Evolutionary conservation across 2,113 vertebrate genomes (phyloP).

Genomic region (Passerina amoena): DNA sequence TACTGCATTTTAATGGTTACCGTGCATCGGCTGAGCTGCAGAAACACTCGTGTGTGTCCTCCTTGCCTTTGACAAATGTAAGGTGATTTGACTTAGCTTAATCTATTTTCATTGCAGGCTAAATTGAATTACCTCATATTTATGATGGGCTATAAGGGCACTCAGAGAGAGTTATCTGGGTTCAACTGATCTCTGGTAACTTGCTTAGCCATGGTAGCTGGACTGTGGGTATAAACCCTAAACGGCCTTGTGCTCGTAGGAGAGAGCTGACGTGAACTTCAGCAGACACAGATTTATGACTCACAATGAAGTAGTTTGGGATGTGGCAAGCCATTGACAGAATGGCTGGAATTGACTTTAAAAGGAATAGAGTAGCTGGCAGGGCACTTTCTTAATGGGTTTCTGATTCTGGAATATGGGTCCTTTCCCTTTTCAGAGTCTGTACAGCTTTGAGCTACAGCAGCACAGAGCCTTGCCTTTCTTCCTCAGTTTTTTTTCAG

Average conservation of each 20-base stretch:
- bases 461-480: background rate
- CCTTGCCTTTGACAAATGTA: constrained; percentile 58
- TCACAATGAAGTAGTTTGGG: background rate
- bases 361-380: background rate
- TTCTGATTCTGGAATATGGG: background rate
- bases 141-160: constrained; percentile 54
- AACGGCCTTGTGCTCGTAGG: background rate
- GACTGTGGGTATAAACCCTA: constrained; percentile 26
- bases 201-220: constrained; percentile 33
- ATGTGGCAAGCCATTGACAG: background rate
- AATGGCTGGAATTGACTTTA: constrained; percentile 24
- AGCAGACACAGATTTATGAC: background rate
- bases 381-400: background rate
- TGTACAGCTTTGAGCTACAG: background rate
- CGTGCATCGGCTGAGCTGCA: constrained; percentile 33
- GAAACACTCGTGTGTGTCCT: background rate
- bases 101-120: constrained; percentile 64
- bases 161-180: constrained; percentile 41
- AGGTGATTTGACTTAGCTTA: constrained; percentile 64
- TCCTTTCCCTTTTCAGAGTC: background rate
- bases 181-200: constrained; percentile 52
- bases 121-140: constrained; percentile 68
- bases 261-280: background rate
- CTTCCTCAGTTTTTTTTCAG: background rate
- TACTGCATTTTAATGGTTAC: constrained; percentile 45